phyloP scores from a whole-genome alignment of 1,140 invertebrate species.

The Hyphantria cunea region DNA sequence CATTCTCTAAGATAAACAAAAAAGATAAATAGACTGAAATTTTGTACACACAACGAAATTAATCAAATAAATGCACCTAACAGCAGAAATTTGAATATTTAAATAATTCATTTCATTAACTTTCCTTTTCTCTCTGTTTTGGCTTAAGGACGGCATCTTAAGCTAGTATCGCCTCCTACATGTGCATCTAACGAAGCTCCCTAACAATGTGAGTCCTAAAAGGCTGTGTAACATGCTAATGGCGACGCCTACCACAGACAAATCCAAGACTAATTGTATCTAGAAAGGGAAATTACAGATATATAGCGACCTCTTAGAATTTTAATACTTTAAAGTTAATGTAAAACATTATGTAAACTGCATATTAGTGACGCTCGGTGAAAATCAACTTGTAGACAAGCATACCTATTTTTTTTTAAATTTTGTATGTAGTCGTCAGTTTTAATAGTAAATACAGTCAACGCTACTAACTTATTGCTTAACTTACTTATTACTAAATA shows the following conservation, averaged over 20 bases:
- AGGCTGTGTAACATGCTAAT: slow-evolving; percentile 23
- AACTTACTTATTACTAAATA: no score
- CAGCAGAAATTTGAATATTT: slow-evolving; percentile 19
- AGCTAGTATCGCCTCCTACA: slow-evolving; percentile 4
- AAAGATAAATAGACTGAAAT: no score
- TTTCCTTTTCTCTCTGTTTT: slow-evolving; percentile 18
- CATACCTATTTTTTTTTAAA: no score
- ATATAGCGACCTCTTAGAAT: neutral
- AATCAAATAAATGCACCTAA: slow-evolving; percentile 5
- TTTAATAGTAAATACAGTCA: no score
- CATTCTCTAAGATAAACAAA: no score
- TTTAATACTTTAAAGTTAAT: no score
- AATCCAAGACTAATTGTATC: slow-evolving; percentile 23
- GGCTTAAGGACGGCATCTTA: slow-evolving; percentile 8
- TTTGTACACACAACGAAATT: neutral
- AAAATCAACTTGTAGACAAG: no score
- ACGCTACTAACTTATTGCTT: no score
- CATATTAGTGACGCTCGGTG: no score
- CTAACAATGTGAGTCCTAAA: slow-evolving; percentile 6
- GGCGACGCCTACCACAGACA: slow-evolving; percentile 8
- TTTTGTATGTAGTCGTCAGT: no score
- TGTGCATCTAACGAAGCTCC: slow-evolving; percentile 6
- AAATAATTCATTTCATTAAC: slow-evolving; percentile 32
- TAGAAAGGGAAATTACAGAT: slow-evolving; percentile 17
- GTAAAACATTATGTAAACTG: no score